Conservation (phyloP, 1,140 invertebrate species). For the Pachypsylla venusta region DNA sequence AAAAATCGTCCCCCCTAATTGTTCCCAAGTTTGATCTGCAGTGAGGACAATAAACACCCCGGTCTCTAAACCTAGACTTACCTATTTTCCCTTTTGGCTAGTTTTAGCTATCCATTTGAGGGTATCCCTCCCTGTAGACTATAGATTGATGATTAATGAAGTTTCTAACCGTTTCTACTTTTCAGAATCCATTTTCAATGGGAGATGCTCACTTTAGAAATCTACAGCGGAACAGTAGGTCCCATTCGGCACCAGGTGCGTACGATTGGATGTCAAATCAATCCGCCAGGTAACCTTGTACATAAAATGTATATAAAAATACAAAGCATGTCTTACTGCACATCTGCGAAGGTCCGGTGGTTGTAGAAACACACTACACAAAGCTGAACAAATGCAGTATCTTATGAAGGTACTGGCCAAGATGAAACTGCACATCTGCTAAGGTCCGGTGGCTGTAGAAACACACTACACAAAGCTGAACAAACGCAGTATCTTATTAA, state of each 20-base stretch:
- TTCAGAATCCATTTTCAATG: slow-evolving; percentile 24
- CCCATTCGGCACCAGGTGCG: slow-evolving; percentile 33
- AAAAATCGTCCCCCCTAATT: not conserved
- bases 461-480: too few relatives aligned
- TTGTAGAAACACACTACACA: too few relatives aligned
- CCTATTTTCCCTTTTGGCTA: not conserved
- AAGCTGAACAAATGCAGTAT: too few relatives aligned
- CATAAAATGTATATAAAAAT: too few relatives aligned
- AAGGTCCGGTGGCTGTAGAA: too few relatives aligned
- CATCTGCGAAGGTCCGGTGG: too few relatives aligned
- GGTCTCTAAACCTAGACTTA: not conserved
- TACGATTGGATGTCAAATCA: slow-evolving; percentile 27
- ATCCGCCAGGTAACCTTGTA: slow-evolving; percentile 7
- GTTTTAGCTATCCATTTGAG: slow-evolving; percentile 18
- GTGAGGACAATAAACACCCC: not conserved
- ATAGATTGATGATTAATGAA: too few relatives aligned
- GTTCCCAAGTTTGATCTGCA: not conserved
- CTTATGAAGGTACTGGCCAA: too few relatives aligned
- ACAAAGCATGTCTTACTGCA: too few relatives aligned
- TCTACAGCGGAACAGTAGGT: slow-evolving; percentile 30
- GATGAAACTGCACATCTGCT: too few relatives aligned
- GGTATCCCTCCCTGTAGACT: slow-evolving; percentile 18
- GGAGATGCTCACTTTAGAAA: slow-evolving; percentile 24
- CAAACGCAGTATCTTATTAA: too few relatives aligned
- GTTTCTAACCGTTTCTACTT: too few relatives aligned